Percentiles rank a stretch among this genome's conserved stretches.
These are phyloP conservation scores for Phengaris arion DNA, from an alignment of 2,888 invertebrate species.

Conservation along the genomic window DNA sequence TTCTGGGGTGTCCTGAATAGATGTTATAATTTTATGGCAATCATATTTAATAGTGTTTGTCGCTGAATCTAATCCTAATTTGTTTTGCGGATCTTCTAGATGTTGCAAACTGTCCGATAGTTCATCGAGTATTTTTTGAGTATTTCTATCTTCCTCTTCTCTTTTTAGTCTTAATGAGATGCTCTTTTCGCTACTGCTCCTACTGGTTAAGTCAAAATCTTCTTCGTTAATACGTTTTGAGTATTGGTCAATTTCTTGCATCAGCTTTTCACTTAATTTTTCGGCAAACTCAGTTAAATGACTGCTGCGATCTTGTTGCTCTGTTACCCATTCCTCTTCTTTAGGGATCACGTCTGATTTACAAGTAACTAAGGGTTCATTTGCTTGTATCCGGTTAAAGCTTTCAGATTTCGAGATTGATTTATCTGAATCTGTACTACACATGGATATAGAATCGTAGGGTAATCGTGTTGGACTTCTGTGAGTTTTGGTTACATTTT, in stretches of 20 bases:
- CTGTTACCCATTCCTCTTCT: constrained; percentile 79
- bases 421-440: constrained; percentile 75
- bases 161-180: constrained; percentile 73
- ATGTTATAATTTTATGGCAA: constrained; percentile 78
- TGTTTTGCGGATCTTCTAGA: constrained; percentile 81
- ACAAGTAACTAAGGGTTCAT: constrained; percentile 74
- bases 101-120: constrained; percentile 75
- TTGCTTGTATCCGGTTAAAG: constrained; percentile 72
- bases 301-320: constrained; percentile 80
- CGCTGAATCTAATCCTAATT: constrained; percentile 80
- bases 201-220: constrained; percentile 74
- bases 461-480: constrained; percentile 72
- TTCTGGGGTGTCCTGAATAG: constrained; percentile 74
- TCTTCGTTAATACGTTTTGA: constrained; percentile 76
- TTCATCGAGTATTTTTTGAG: constrained; percentile 72
- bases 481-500: constrained; percentile 68
- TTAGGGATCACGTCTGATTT: constrained; percentile 73
- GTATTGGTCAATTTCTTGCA: constrained; percentile 86
- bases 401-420: constrained; percentile 77
- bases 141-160: constrained; percentile 72
- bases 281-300: constrained; percentile 90
- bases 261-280: constrained; percentile 88
- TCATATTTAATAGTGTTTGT: constrained; percentile 80
- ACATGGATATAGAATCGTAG: constrained; percentile 73
- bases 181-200: constrained; percentile 75